These are phyloP conservation scores for Limnephilus auricula DNA, from an alignment of 2,888 invertebrate genomes.

Conservation along the genomic window DNA sequence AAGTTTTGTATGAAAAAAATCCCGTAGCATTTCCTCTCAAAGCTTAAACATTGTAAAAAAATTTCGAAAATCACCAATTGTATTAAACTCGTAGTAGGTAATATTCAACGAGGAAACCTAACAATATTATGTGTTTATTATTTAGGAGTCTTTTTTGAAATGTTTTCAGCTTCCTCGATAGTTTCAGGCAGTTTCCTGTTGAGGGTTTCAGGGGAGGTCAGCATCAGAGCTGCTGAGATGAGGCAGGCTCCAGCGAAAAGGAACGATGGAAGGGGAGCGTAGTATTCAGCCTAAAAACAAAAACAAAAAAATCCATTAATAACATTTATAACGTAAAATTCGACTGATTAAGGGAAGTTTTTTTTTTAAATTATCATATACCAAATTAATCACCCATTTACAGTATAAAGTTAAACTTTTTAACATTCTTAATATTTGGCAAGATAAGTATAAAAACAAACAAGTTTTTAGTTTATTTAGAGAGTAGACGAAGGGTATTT, in stretches of 20 bases:
- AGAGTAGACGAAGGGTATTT: too few relatives aligned
- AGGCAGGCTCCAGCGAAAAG: conserved; percentile 79
- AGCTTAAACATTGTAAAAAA: neutral
- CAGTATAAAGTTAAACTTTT: too few relatives aligned
- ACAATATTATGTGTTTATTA: neutral
- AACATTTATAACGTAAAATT: too few relatives aligned
- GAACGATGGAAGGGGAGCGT: conserved; percentile 75
- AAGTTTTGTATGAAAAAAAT: too few relatives aligned
- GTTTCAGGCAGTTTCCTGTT: conserved; percentile 79
- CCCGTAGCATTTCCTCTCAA: too few relatives aligned
- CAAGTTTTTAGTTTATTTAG: too few relatives aligned
- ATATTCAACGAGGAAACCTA: neutral
- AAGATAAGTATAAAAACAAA: too few relatives aligned
- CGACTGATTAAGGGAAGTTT: too few relatives aligned
- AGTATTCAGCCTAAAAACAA: conserved; percentile 30
- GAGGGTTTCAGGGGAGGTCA: conserved; percentile 81
- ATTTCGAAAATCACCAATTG: neutral
- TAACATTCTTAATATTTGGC: too few relatives aligned
- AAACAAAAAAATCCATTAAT: too few relatives aligned
- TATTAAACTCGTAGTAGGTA: neutral
- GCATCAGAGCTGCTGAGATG: conserved; percentile 76
- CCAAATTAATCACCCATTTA: too few relatives aligned
- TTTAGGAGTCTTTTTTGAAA: neutral
- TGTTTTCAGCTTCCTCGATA: conserved; percentile 78
- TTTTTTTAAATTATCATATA: too few relatives aligned